These are phyloP conservation scores for Charanyca ferruginea DNA, from an alignment of 2,888 invertebrate genomes.

Conservation along the genomic window DNA sequence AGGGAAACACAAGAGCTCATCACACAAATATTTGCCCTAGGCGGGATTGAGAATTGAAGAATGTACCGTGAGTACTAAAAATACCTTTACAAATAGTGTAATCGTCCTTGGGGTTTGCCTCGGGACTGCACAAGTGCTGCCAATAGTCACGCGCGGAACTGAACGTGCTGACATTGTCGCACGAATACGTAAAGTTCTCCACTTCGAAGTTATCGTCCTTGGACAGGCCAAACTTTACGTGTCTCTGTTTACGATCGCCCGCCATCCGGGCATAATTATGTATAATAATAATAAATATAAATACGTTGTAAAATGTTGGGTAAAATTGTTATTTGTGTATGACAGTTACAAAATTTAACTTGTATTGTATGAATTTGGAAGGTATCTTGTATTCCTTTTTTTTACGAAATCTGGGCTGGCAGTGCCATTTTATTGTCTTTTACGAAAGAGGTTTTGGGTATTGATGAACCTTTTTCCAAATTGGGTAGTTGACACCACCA, in stretches of 20 bases:
- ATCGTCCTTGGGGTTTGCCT: constrained; percentile 22
- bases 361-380: constrained; percentile 45
- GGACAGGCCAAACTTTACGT: constrained; percentile 82
- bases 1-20: no score
- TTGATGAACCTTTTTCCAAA: not conserved
- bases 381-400: constrained; percentile 39
- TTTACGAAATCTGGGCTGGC: constrained; percentile 29
- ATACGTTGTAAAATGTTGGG: constrained; percentile 69
- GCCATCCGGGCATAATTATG: constrained; percentile 72
- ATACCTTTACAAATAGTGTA: constrained; percentile 65
- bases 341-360: constrained; percentile 60
- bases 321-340: constrained; percentile 66
- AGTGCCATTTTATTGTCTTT: constrained; percentile 2
- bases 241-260: constrained; percentile 77
- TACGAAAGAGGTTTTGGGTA: constrained; percentile 20
- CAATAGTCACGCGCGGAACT: constrained; percentile 82
- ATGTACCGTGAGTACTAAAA: not conserved
- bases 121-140: constrained; percentile 72
- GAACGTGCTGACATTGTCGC: constrained; percentile 79
- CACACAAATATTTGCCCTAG: no score
- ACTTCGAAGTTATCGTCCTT: constrained; percentile 81
- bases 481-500: no score
- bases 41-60: no score
- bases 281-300: constrained; percentile 58
- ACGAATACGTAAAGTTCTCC: constrained; percentile 65